phyloP scores from a whole-genome alignment of 2,113 vertebrate species.

The Megaceryle torquata region DNA sequence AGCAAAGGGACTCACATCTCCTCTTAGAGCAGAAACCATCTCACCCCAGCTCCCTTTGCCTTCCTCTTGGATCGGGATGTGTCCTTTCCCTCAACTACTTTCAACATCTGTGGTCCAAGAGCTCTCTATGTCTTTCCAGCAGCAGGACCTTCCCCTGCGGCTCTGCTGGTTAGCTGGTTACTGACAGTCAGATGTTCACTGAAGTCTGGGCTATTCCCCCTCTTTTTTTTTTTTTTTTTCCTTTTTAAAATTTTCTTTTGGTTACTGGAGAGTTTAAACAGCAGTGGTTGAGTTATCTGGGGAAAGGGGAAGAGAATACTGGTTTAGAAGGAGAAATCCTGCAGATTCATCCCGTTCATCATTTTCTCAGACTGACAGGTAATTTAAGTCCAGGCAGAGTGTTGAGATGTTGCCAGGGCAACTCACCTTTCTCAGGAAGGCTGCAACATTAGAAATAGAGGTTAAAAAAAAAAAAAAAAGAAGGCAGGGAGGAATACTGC shows the following conservation, averaged over 20 bases:
- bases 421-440: not conserved
- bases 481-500: not conserved
- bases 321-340: not conserved
- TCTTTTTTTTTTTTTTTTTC: not conserved
- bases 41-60: not conserved
- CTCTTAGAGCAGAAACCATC: not conserved
- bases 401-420: conserved; percentile 22
- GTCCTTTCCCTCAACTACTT: not conserved
- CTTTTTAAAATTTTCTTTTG: not conserved
- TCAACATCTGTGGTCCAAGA: not conserved
- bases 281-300: not conserved
- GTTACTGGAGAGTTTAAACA: not conserved
- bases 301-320: not conserved
- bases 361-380: not conserved
- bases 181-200: not conserved
- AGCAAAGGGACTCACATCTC: not conserved
- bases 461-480: not conserved
- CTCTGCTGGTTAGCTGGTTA: not conserved
- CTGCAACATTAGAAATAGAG: not conserved
- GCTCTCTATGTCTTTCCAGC: not conserved
- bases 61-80: not conserved
- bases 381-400: not conserved
- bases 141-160: not conserved
- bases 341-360: not conserved
- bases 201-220: not conserved